Conservation (phyloP, 2,888 invertebrate genomes). For the Campoletis raptor region DNA sequence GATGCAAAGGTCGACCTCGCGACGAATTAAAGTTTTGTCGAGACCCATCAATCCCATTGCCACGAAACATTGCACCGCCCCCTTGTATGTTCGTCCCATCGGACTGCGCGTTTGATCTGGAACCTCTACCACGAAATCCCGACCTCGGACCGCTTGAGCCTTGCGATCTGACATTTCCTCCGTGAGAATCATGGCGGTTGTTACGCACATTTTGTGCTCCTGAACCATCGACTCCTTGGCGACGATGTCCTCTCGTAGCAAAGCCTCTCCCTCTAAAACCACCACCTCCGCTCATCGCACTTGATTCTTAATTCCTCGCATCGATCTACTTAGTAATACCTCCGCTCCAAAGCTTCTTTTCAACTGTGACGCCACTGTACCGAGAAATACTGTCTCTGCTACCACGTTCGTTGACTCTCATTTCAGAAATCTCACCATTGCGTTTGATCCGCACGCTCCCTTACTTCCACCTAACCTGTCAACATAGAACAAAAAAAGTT, state of each 20-base stretch:
- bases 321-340: slow-evolving; percentile 26
- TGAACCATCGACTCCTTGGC: slow-evolving; percentile 64
- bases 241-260: slow-evolving; percentile 74
- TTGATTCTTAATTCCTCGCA: slow-evolving; percentile 35
- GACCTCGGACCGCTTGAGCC: not conserved
- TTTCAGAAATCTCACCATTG: not conserved
- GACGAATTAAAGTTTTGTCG: slow-evolving; percentile 67
- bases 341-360: not conserved
- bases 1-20: slow-evolving; percentile 59
- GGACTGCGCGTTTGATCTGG: not conserved
- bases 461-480: not conserved
- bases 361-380: no score
- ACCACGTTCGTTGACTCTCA: not conserved
- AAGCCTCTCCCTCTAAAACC: slow-evolving; percentile 80
- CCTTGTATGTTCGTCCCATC: not conserved
- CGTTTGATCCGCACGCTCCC: not conserved
- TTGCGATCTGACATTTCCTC: not conserved
- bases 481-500: not conserved
- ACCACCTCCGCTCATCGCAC: slow-evolving; percentile 78
- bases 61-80: slow-evolving; percentile 12
- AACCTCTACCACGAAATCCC: not conserved
- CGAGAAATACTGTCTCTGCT: not conserved
- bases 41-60: not conserved
- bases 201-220: slow-evolving; percentile 33
- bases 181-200: slow-evolving; percentile 46